Percentiles rank a stretch among this genome's conserved stretches.
phyloP scores from a whole-genome alignment of 2,113 vertebrate genomes.

The Indicator maculatus region DNA sequence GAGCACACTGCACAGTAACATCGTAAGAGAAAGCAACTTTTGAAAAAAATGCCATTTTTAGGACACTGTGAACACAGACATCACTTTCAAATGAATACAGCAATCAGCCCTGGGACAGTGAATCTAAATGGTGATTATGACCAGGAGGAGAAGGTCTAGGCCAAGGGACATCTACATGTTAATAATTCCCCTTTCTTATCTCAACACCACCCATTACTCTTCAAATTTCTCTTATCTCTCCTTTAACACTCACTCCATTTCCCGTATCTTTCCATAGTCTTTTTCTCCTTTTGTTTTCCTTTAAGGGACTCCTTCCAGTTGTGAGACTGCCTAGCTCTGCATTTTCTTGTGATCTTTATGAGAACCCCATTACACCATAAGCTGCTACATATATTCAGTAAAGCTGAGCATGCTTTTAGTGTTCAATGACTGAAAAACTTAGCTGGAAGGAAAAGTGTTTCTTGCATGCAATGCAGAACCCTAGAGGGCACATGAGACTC shows the following conservation, averaged over 20 bases:
- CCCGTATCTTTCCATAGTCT: not conserved
- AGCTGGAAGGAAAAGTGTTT: not conserved
- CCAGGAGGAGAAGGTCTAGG: not conserved
- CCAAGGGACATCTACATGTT: not conserved
- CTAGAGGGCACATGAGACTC: not conserved
- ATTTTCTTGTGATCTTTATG: not conserved
- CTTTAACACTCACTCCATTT: not conserved
- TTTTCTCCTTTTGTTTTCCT: not conserved
- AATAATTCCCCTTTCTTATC: not conserved
- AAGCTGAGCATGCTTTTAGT: not conserved
- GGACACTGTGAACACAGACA: not conserved
- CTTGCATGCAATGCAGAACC: not conserved
- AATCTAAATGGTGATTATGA: not conserved
- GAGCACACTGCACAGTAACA: not conserved
- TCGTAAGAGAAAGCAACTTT: not conserved
- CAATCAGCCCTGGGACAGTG: not conserved
- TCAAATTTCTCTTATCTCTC: not conserved
- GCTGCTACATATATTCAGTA: not conserved
- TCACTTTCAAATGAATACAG: not conserved
- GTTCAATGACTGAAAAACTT: not conserved
- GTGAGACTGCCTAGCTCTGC: not conserved
- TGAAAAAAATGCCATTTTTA: rapidly evolving
- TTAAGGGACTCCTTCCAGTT: not conserved
- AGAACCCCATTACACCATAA: not conserved
- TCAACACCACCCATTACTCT: not conserved